Conservation (phyloP, 2,888 invertebrate genomes). For the Eubasilissa splendida region DNA sequence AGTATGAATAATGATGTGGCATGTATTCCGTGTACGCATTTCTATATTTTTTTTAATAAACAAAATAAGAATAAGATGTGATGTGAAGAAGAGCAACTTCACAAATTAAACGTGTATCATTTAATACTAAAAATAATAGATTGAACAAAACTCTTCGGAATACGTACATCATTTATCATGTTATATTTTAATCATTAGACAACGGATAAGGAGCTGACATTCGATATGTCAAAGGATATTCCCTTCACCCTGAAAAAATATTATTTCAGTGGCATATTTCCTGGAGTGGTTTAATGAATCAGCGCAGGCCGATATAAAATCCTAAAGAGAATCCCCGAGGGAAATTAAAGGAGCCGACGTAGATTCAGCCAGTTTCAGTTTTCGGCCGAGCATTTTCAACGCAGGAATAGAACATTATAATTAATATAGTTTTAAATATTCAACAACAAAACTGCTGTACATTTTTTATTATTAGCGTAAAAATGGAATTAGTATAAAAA, state of each 20-base stretch:
- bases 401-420: slow-evolving; percentile 6
- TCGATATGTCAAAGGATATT: slow-evolving; percentile 5
- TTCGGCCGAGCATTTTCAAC: slow-evolving; percentile 6
- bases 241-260: slow-evolving; percentile 20
- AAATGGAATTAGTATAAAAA: too few species aligned
- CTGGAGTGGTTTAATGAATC: slow-evolving; percentile 31
- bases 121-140: too few species aligned
- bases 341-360: slow-evolving; percentile 21
- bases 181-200: slow-evolving; percentile 5
- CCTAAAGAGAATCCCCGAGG: neutral
- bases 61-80: too few species aligned
- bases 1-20: too few species aligned
- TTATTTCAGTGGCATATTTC: slow-evolving; percentile 16
- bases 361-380: slow-evolving; percentile 5
- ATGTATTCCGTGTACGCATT: too few species aligned
- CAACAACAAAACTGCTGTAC: neutral
- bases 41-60: too few species aligned
- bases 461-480: too few species aligned
- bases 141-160: neutral
- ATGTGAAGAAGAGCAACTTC: too few species aligned
- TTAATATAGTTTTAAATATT: slow-evolving; percentile 19
- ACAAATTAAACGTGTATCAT: too few species aligned
- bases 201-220: slow-evolving; percentile 8
- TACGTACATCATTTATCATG: slow-evolving; percentile 12
- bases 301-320: slow-evolving; percentile 16